A percentile compares a stretch with the other conserved stretches of the same genome.
These are phyloP conservation scores for Athalia circularis DNA, from an alignment of 2,888 invertebrate species.

Conservation along the genomic window DNA sequence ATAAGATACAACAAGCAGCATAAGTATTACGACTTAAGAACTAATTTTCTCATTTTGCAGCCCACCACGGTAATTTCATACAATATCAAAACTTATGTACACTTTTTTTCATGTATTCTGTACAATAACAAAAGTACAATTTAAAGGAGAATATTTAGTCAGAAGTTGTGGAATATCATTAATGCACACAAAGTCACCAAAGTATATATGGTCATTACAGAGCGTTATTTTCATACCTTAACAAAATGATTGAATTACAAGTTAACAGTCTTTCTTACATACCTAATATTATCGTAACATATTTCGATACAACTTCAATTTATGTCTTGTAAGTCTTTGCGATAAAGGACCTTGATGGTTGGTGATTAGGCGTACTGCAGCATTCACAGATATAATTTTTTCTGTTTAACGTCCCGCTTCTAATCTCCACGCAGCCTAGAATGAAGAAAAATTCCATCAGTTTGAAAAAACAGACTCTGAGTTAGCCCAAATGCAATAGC, in stretches of 20 bases:
- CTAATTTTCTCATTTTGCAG: neutral
- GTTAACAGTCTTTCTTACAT: constrained; percentile 38
- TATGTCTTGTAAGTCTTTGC: constrained; percentile 67
- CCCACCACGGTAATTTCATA: neutral
- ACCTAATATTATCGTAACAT: constrained; percentile 4
- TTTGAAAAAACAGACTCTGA: neutral
- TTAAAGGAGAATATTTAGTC: neutral
- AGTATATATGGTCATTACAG: neutral
- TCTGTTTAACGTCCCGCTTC: constrained; percentile 66
- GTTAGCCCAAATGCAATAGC: constrained; percentile 10
- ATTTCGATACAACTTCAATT: constrained; percentile 9
- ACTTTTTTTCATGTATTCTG: neutral
- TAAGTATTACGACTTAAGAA: neutral
- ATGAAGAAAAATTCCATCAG: constrained; percentile 35
- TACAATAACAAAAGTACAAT: neutral
- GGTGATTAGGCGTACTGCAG: constrained; percentile 67
- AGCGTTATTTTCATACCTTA: neutral
- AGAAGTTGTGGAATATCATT: neutral
- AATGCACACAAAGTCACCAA: neutral
- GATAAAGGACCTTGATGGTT: constrained; percentile 64
- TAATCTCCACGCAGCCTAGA: constrained; percentile 72
- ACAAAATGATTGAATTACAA: constrained; percentile 16
- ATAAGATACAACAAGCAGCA: neutral
- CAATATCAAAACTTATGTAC: neutral
- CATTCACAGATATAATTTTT: constrained; percentile 71